Evolutionary conservation across 2,797 vertebrate species (phyloP), one percentile per base, ranked within the genome.

Genomic region (Botia almorhae): DNA sequence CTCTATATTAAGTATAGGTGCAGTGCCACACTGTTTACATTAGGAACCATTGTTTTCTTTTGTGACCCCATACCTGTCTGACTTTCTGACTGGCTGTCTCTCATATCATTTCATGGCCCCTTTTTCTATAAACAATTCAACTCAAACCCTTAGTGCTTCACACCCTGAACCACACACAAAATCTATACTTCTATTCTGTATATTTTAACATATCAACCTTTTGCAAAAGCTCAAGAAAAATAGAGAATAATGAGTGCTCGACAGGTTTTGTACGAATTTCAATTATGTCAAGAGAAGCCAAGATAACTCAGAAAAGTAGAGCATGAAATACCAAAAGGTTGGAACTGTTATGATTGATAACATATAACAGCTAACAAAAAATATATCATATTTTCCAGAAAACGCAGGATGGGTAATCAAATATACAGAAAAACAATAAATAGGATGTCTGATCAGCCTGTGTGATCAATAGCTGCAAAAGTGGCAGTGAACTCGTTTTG

Each of bases 401-500:
- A 76, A 76, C 3, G 70, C 36, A 48, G 17, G 4, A 72, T 39
- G 29, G 16, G n/a, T 68, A 12, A 51, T 51, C 50, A 82, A 80
- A 74, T 8, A 11, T 26, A 53, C 6, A 61, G 36, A 67, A 63
- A 60, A 50, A 70, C 12, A 21, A n/a, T 48, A 60, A 76, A 73
- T 50, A 36, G 60, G 51, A 72, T 48, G n/a, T 76, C 26, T 51
- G 74, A 72, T 82, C 76, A 83, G 43, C 55, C 53, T 58, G 69
- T 4, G 26, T 48, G 84, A 87, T 84, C 82, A 80, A 73, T 71
- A 63, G 36, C 10, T 69, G 69, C 60, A 55, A 63, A 74, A 65
- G 73, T 81, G 64, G 46, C 0, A 26, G 53, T 87, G 81, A 87
- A 86, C 84, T 87, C 63, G 53, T 46, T 46, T 48, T 71, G 81